A percentile compares a stretch with the other conserved stretches of the same genome.
These are phyloP conservation scores for Anguilla rostrata DNA, from an alignment of 2,113 vertebrate species.

Conservation along the genomic window DNA sequence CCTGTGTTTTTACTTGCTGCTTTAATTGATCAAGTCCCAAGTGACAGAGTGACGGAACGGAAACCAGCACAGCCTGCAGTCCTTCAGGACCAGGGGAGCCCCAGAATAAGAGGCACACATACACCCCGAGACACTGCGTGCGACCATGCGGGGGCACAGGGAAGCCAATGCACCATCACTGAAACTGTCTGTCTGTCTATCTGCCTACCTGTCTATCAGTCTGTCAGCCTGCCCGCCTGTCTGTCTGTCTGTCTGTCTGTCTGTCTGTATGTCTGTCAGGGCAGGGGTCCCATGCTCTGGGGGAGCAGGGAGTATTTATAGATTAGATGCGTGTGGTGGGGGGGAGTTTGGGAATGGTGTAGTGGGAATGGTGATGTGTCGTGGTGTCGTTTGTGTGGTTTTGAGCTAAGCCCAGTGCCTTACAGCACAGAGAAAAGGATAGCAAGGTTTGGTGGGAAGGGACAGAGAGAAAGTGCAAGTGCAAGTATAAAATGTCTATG, in stretches of 20 bases:
- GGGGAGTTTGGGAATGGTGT: neutral
- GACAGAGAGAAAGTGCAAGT: neutral
- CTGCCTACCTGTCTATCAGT: too few relatives aligned
- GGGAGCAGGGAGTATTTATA: neutral
- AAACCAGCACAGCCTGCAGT: too few relatives aligned
- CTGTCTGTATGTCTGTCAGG: neutral
- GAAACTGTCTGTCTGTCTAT: too few relatives aligned
- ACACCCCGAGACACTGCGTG: too few relatives aligned
- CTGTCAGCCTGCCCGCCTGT: too few relatives aligned
- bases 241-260: neutral
- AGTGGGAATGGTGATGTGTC: neutral
- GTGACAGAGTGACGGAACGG: too few relatives aligned
- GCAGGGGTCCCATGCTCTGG: neutral
- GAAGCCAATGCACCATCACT: too few relatives aligned
- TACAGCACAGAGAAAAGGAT: constrained; percentile 19
- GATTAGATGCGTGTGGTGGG: neutral
- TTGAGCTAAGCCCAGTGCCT: neutral
- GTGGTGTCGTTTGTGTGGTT: constrained; percentile 1
- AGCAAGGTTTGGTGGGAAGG: neutral
- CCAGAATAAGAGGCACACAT: neutral
- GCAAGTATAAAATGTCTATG: neutral
- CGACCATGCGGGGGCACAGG: too few relatives aligned
- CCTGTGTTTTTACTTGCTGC: too few relatives aligned
- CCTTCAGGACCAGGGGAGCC: too few relatives aligned
- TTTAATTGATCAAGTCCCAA: too few relatives aligned